phyloP scores from a whole-genome alignment of 37 sponge, comb jelly and placozoan species.

The Crambe crambe region DNA sequence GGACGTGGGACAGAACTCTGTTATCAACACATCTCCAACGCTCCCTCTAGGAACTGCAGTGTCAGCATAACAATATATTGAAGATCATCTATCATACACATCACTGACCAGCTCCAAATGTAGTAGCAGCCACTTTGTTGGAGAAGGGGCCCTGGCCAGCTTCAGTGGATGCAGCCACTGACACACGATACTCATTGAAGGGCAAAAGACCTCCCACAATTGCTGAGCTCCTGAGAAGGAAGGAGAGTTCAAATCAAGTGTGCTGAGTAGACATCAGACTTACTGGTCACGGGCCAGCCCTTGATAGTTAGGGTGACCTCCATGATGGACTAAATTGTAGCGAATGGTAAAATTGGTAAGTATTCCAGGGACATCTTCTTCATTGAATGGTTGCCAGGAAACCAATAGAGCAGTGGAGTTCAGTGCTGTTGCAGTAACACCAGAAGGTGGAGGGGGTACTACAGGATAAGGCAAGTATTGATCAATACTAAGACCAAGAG shows the following conservation, averaged over 20 bases:
- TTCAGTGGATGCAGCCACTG: slow-evolving; percentile 10
- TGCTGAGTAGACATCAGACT: no score
- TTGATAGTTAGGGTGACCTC: background rate
- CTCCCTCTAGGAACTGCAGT: no score
- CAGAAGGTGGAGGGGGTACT: slow-evolving; percentile 29
- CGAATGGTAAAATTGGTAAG: slow-evolving; percentile 5
- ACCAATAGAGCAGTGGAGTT: slow-evolving; percentile 10
- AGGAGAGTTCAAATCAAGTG: no score
- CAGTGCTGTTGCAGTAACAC: background rate
- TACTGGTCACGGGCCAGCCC: background rate
- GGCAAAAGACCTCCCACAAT: slow-evolving; percentile 6
- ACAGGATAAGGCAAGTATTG: background rate
- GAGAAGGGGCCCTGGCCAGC: slow-evolving; percentile 17
- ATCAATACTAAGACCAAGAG: no score
- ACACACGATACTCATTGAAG: slow-evolving; percentile 12
- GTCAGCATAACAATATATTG: no score
- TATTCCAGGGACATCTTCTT: slow-evolving; percentile 29
- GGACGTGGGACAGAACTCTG: no score
- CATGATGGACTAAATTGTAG: slow-evolving; percentile 11
- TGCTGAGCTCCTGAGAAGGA: background rate
- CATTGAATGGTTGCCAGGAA: slow-evolving; percentile 23
- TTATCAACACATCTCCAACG: no score
- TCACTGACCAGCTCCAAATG: background rate
- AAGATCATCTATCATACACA: background rate
- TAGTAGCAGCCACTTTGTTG: background rate